Conservation (phyloP, 2,113 vertebrate species). For the Zosterops pallidus region DNA sequence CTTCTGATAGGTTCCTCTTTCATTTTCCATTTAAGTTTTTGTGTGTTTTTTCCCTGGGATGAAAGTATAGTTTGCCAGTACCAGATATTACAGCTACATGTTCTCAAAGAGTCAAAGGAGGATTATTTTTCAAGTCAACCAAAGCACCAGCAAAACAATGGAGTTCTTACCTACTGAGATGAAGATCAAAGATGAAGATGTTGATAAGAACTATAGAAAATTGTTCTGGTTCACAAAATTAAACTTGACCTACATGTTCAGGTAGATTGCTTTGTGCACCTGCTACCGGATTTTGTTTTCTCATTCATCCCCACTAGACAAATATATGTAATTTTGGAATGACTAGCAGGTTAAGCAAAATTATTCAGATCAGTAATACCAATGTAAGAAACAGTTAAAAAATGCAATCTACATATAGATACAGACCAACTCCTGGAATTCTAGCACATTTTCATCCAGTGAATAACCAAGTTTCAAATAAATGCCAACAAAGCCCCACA, state of each 20-base stretch:
- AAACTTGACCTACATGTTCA: neutral
- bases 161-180: neutral
- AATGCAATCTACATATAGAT: neutral
- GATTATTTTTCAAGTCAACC: neutral
- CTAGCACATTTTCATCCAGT: neutral
- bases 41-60: neutral
- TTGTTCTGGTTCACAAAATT: neutral
- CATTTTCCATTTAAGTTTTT: neutral
- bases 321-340: neutral
- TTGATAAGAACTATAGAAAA: neutral
- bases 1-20: neutral
- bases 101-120: neutral
- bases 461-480: neutral
- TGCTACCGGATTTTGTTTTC: neutral
- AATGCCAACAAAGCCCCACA: neutral
- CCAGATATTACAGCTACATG: neutral
- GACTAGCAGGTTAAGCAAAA: neutral
- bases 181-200: neutral
- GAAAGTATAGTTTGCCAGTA: neutral
- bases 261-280: neutral
- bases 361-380: neutral
- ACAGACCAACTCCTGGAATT: neutral
- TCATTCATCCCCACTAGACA: constrained; percentile 27
- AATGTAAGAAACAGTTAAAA: neutral
- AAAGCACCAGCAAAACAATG: constrained; percentile 19